phyloP scores from a whole-genome alignment of 2,113 vertebrate genomes.

The Myrmophylax atrothorax region DNA sequence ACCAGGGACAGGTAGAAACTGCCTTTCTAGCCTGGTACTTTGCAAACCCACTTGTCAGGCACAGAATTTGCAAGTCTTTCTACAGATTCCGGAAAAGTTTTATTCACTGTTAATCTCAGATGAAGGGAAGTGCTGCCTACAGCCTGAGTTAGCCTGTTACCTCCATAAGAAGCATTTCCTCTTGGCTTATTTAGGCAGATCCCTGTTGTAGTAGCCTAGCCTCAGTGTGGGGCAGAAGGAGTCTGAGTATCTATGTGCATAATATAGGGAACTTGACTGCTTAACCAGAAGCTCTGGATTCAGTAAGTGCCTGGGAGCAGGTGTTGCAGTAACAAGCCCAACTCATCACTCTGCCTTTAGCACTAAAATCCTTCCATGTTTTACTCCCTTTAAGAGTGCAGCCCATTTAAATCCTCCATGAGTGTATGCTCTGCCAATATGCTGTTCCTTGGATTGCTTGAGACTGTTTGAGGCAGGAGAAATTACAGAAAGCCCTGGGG shows the following conservation, averaged over 20 bases:
- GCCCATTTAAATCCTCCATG: not conserved
- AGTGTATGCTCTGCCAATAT: not conserved
- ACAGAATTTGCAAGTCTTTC: not conserved
- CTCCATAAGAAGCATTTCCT: not conserved
- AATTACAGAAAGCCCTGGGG: not conserved
- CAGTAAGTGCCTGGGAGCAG: not conserved
- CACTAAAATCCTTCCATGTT: not conserved
- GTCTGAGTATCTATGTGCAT: not conserved
- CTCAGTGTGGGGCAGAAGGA: not conserved
- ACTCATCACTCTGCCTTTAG: not conserved
- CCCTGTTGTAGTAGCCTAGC: not conserved
- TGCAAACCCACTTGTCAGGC: not conserved
- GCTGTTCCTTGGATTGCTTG: not conserved
- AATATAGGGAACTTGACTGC: not conserved
- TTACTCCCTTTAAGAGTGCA: not conserved
- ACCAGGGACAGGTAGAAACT: not conserved
- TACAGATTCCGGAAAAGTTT: not conserved
- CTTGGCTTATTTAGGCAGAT: not conserved
- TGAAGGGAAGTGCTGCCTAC: not conserved
- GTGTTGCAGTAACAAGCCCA: not conserved
- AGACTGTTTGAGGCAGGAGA: not conserved
- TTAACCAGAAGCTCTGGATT: not conserved
- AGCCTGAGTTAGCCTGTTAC: not conserved
- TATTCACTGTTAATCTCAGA: not conserved
- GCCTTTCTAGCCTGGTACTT: not conserved